phyloP scores from a whole-genome alignment of 1,140 invertebrate species.

The Monomorium pharaonis region DNA sequence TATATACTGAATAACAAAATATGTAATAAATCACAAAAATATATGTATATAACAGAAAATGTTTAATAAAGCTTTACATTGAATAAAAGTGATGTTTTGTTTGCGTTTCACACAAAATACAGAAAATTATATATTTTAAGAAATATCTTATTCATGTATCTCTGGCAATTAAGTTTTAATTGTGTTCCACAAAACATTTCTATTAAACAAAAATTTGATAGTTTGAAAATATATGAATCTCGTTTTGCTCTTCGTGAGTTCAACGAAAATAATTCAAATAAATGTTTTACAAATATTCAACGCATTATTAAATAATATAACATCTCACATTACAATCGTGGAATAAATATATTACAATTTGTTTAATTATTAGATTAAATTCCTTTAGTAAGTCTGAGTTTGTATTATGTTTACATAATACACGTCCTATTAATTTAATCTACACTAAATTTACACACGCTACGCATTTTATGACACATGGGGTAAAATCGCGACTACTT shows the following conservation, averaged over 20 bases:
- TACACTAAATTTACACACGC: too few relatives aligned
- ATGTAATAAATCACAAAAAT: too few relatives aligned
- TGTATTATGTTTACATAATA: too few relatives aligned
- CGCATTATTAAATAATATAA: too few relatives aligned
- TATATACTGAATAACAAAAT: too few relatives aligned
- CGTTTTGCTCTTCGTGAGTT: background rate
- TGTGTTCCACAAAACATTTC: background rate
- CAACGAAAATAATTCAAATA: background rate
- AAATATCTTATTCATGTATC: background rate
- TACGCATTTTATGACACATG: background rate
- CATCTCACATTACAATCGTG: too few relatives aligned
- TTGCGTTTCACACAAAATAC: background rate
- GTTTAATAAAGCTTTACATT: background rate
- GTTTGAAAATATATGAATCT: too few relatives aligned
- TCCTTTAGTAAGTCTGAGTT: too few relatives aligned
- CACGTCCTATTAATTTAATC: too few relatives aligned
- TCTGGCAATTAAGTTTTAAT: background rate
- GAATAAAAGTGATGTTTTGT: background rate
- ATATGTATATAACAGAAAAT: too few relatives aligned
- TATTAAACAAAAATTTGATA: too few relatives aligned
- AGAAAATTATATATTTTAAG: background rate
- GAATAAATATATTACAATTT: background rate
- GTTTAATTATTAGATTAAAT: background rate
- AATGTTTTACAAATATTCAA: too few relatives aligned
- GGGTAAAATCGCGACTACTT: background rate